Base-by-base conservation (phyloP, 2,113 vertebrate genomes). In the Charadrius vociferus region DNA sequence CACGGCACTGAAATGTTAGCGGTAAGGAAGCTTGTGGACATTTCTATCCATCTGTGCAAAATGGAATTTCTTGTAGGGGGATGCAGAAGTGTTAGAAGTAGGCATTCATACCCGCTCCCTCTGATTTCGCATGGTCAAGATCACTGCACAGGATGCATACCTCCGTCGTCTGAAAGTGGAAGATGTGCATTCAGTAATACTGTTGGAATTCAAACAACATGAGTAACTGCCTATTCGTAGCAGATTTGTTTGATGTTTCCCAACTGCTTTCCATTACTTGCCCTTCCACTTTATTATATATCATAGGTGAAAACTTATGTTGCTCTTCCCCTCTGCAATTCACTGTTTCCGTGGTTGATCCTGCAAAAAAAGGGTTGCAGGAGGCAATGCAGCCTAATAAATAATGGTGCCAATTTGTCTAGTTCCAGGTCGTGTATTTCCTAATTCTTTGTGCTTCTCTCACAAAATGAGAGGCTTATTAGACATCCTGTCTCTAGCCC, bases 401-500 rank as follows among this genome's bases (percentile, higher is more conserved):
- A 66, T 34, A 73, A 24, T 67, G 56, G 72, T 83, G 81, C 59
- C 59, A 3, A 50, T 84, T 63, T 93, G 93, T 92, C 93, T 87
- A 36, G 43, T 75, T 81, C 49, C 61, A 84, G 24, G 9, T 75
- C 0, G 0, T 65, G 34, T 26, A 80, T 95, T 95, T 96, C 73
- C 61, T 72, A 95, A 81, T 85, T 85, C 87, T 85, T 61, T 34
- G 14, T 81, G 78, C 39, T 79, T 72, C 81, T 89, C 41, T 79
- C 39, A 72, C 0, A 2, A 78, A 81, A 72, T 29, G 36, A 81
- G 74, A 84, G 52, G 70, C 43, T 90, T 94, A 37, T 87, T 93
- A 87, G 84, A 87, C 90, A 93, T 79, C 78, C 78, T 68, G 83
- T 74, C 94, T 94, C 83, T 88, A 81, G 37, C 11, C 56, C 83